Evolutionary conservation across 1,140 invertebrate species (phyloP).

Genomic region (Trinorchestia longiramus): DNA sequence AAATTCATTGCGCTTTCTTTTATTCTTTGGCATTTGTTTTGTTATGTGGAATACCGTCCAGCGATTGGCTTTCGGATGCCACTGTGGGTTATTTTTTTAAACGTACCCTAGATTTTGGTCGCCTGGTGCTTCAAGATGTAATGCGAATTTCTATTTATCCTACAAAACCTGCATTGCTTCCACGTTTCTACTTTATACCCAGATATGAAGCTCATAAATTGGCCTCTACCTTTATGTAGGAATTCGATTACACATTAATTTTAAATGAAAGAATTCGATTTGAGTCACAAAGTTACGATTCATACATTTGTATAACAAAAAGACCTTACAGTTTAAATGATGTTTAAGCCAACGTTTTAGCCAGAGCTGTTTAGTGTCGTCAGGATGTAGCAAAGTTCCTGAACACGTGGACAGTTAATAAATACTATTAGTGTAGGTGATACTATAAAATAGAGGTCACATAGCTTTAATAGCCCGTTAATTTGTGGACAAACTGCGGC

Average conservation of each 20-base stretch:
- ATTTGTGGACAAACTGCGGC: too few relatives aligned
- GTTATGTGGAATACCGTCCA: background rate
- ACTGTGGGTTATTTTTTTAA: background rate
- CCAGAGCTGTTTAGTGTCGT: background rate
- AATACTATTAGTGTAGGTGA: too few relatives aligned
- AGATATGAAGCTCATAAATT: background rate
- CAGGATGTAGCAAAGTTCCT: background rate
- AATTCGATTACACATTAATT: background rate
- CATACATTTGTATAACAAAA: background rate
- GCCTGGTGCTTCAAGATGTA: background rate
- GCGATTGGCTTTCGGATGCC: background rate
- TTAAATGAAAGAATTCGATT: background rate
- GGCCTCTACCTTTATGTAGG: background rate
- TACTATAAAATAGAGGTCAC: too few relatives aligned
- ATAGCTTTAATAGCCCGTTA: too few relatives aligned
- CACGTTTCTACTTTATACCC: background rate
- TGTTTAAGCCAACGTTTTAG: constrained; percentile 1
- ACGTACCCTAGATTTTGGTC: background rate
- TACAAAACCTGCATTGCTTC: background rate
- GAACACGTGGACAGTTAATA: too few relatives aligned
- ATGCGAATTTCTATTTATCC: background rate
- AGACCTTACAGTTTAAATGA: background rate
- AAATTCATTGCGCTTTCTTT: background rate
- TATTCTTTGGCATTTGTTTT: background rate
- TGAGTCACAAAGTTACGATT: background rate